Evolutionary conservation across 2,113 vertebrate genomes (phyloP), one percentile per base, ranked within the genome.

Genomic region (Geothlypis trichas): DNA sequence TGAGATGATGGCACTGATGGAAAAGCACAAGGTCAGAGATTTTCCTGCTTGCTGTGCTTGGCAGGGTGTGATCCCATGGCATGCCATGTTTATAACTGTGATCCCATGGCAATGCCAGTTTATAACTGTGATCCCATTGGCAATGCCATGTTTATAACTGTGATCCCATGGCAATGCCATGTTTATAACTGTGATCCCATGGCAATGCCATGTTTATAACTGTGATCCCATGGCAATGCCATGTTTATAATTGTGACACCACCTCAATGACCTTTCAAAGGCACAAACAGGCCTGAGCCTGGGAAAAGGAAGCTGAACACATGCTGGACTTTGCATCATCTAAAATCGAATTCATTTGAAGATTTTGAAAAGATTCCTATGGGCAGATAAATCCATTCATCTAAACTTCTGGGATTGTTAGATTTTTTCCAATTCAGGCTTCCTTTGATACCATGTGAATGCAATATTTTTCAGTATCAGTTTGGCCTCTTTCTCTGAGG

Each of bases 1-100:
- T 71, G 99, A 99, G 97, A 99, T 99, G 98, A 97, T 99, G 80
- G 97, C 98, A 78, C 97, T 99, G 76, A 99, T 99, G 99, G 99
- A 99, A 97, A 99, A 99, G 93, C 99, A 99, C 52, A 99, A 99
- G 98, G 99, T 99, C 93, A 68, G 44, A 79, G 30, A 44, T 35
- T 52, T 44, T 39, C 27, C 23, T 71, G 51, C 24, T 78, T 90
- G 47, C 47, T 73, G 41, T 16, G 52, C 27, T 72, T 69, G 57
- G 49, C 24, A 31, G 16, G 46, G 33, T 27, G 16, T 52, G 37
- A 37, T 10, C 8, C 37, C 37, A 37, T 37, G 37, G 37, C 37
- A 37, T 37, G 37, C 37, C 37, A 37, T 37, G 37, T 37, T 37
- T 37, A 37, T 37, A 37, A 37, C 37, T 37, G 37, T 37, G 37